Conservation (phyloP, 2,888 invertebrate species). For the Unio pictorum region DNA sequence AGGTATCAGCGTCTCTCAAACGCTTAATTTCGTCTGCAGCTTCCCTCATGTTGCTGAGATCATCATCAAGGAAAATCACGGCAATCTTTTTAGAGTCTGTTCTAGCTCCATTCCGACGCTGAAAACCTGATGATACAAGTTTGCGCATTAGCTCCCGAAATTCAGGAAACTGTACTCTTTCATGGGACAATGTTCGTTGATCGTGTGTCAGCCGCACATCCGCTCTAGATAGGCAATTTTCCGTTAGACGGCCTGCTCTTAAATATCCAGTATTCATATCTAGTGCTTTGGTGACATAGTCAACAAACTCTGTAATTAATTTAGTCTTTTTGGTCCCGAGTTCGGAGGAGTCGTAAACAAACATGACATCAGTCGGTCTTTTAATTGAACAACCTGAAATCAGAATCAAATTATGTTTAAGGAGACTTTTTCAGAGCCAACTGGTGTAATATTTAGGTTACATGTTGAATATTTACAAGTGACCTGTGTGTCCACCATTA, state of each 20-base stretch:
- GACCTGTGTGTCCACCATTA: no score
- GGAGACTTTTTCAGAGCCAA: no score
- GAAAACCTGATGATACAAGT: slow-evolving; percentile 27
- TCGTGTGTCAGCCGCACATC: slow-evolving; percentile 35
- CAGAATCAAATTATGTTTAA: neutral
- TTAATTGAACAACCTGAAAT: slow-evolving; percentile 43
- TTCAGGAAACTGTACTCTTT: slow-evolving; percentile 37
- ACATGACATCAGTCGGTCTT: slow-evolving; percentile 50
- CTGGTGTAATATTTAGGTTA: no score
- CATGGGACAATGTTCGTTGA: slow-evolving; percentile 28
- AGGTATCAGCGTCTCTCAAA: slow-evolving; percentile 29
- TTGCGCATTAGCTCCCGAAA: slow-evolving; percentile 28
- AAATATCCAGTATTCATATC: slow-evolving; percentile 26
- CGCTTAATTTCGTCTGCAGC: slow-evolving; percentile 32
- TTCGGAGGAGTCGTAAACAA: slow-evolving; percentile 46
- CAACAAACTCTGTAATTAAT: slow-evolving; percentile 42
- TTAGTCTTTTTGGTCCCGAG: slow-evolving; percentile 40
- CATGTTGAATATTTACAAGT: no score
- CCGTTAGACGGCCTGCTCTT: slow-evolving; percentile 35
- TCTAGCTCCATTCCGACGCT: slow-evolving; percentile 32
- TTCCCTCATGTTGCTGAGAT: slow-evolving; percentile 34
- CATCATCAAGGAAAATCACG: slow-evolving; percentile 53
- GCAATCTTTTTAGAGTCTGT: slow-evolving; percentile 44
- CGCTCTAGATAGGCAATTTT: slow-evolving; percentile 38
- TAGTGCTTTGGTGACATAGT: slow-evolving; percentile 34